Evolutionary conservation across 2,888 invertebrate genomes (phyloP), one percentile per base, ranked within the genome.

Genomic region (Aelia acuminata): DNA sequence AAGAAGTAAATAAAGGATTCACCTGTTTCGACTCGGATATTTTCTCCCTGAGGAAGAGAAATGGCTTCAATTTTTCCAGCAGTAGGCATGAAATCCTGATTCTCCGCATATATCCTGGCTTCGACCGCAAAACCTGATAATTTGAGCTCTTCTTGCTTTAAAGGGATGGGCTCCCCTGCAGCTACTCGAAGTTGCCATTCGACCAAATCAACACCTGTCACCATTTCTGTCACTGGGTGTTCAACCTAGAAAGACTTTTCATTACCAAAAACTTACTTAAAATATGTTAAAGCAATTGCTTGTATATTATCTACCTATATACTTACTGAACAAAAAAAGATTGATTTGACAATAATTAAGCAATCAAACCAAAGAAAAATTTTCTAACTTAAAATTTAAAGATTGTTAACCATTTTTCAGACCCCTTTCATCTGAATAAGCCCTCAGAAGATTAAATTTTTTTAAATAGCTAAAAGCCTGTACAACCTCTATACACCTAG

Each of bases 191-290:
- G 93, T 93, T 99, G 99, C 99, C 99, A 99, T 92, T 99, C 99
- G 0, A 99, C 99, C 90, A 99, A 94, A 93, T 99, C 99, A 0
- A 96, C 96, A 93, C 96, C 97, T 63, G 99, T 99, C 84, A 99
- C 97, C 96, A 98, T 98, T 93, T 99, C 99, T 0, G 98, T 97
- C 89, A 99, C 96, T 0, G 98, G 98, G 94, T 99, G 98, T 92
- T 99, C 98, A 0, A 98, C 91, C 88, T 88, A 70, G n/a, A 43
- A 43, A 53, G 13, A 43, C 3, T 31, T 35, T 35, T 70, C 20
- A 18, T 85, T 50, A 50, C 15, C 11, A 53, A 35, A 75, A 13
- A 39, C 20, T 43, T 18, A 43, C 11, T 26, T 70, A 75, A 70
- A n/a, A 22, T n/a, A 1, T 47, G 4, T n/a, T 26, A n/a, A n/a